Conservation (phyloP, 1,140 invertebrate species). For the Ceratina australensis region DNA sequence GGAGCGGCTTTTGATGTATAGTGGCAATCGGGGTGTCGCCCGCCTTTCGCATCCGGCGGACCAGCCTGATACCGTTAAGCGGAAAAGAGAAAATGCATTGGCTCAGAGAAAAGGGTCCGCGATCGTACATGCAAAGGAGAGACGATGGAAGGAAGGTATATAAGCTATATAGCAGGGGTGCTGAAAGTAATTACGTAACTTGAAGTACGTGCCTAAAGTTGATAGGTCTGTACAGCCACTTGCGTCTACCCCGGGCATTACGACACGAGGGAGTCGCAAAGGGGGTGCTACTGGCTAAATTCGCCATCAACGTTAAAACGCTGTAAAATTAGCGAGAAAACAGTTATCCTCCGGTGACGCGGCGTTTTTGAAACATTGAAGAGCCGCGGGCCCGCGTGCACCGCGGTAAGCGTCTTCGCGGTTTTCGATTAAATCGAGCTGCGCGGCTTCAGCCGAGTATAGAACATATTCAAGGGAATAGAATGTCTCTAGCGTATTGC, state of each 20-base stretch:
- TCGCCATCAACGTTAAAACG: constrained; percentile 46
- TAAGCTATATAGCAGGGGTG: constrained; percentile 55
- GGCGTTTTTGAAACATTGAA: neutral
- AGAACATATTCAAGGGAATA: neutral
- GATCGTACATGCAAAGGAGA: constrained; percentile 19
- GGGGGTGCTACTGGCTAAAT: constrained; percentile 38
- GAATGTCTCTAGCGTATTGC: neutral
- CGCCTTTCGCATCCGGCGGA: constrained; percentile 3
- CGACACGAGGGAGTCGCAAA: constrained; percentile 24
- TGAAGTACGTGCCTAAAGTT: constrained; percentile 61
- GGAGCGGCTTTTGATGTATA: constrained; percentile 45
- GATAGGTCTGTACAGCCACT: constrained; percentile 56
- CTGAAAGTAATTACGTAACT: constrained; percentile 68
- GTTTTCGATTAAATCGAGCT: too few relatives aligned
- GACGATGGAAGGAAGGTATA: constrained; percentile 53
- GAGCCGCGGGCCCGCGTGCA: neutral
- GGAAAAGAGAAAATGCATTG: constrained; percentile 18
- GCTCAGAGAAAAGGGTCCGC: neutral
- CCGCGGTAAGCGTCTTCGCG: neutral
- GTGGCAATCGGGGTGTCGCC: constrained; percentile 57
- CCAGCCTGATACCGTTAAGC: constrained; percentile 8
- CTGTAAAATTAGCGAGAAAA: constrained; percentile 39
- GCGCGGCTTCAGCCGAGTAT: neutral
- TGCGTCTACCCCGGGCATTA: constrained; percentile 41
- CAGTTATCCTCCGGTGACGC: constrained; percentile 5